Conservation (phyloP, 1,140 invertebrate species). For the Cardiocondyla obscurior region DNA sequence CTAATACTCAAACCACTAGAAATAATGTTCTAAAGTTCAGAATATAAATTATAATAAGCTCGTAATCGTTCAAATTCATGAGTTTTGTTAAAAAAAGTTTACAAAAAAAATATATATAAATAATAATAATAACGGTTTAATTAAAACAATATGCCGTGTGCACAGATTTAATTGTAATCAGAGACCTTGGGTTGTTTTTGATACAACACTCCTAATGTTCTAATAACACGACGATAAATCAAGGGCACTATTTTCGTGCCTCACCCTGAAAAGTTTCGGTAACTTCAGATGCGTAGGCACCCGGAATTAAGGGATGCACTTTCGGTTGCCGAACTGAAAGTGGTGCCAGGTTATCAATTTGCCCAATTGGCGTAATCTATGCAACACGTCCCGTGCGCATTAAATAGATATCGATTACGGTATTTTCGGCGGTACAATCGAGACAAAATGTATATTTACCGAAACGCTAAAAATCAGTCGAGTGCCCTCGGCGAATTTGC, state of each 20-base stretch:
- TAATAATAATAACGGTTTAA: no score
- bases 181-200: constrained; percentile 69
- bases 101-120: no score
- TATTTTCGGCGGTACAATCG: neutral
- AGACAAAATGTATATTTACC: constrained; percentile 18
- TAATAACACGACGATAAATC: constrained; percentile 80
- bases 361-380: neutral
- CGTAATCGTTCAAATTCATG: neutral
- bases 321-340: constrained; percentile 17
- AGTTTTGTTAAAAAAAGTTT: no score
- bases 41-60: constrained; percentile 14
- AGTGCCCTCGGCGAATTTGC: neutral
- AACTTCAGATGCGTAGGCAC: constrained; percentile 49
- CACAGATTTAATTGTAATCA: constrained; percentile 76
- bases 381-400: neutral
- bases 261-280: constrained; percentile 15
- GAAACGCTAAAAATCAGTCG: constrained; percentile 18
- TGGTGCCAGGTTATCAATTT: neutral
- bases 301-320: constrained; percentile 27
- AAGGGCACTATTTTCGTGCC: constrained; percentile 73
- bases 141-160: constrained; percentile 37
- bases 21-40: no score
- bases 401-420: constrained; percentile 6
- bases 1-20: neutral
- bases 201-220: constrained; percentile 70